These are phyloP conservation scores for Erpornis zantholeuca DNA, from an alignment of 2,113 vertebrate species.

Conservation along the genomic window DNA sequence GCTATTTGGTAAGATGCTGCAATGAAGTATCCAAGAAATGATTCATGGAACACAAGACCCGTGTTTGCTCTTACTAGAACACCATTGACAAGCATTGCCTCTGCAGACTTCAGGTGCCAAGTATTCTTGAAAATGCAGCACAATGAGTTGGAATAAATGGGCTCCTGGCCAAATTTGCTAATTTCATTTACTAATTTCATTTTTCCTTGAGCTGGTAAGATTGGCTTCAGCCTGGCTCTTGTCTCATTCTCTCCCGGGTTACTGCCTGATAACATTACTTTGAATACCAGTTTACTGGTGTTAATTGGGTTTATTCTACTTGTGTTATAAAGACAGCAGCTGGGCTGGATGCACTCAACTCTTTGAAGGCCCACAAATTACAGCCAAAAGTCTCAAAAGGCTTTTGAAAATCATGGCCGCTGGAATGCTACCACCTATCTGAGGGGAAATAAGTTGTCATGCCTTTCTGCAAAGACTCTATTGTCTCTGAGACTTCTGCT, in stretches of 20 bases:
- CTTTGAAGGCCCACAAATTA: background rate
- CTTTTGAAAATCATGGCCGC: background rate
- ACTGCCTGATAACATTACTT: background rate
- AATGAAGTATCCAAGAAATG: background rate
- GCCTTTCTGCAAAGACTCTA: background rate
- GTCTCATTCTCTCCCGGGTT: background rate
- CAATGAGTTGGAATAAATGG: background rate
- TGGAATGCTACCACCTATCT: rapidly evolving
- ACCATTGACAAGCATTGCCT: background rate
- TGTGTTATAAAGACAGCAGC: background rate
- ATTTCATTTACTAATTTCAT: background rate
- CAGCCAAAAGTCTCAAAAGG: background rate
- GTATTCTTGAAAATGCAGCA: background rate
- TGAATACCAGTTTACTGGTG: background rate
- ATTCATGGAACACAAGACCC: background rate
- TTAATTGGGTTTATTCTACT: background rate
- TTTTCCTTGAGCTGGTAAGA: background rate
- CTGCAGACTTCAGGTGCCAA: background rate
- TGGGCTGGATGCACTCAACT: background rate
- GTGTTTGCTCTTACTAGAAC: background rate
- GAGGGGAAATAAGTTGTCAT: background rate
- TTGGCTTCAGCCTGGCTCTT: background rate
- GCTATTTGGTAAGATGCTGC: background rate
- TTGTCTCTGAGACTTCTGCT: background rate
- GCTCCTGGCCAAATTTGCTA: background rate